Base-by-base conservation (phyloP, 2,888 invertebrate species). In the Eristalinus sepulchralis region DNA sequence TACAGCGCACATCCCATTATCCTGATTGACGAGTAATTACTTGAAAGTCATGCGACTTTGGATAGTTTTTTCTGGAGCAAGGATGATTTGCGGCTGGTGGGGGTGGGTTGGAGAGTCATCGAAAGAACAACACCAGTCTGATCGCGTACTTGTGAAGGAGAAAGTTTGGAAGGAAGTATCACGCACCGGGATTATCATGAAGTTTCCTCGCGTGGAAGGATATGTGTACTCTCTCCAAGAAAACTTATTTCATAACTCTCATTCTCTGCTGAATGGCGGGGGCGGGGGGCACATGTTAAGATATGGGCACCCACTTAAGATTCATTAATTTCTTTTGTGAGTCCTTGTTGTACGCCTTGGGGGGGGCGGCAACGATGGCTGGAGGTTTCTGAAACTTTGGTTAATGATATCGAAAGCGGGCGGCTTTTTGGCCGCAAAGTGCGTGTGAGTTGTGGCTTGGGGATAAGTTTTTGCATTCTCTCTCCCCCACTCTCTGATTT, bases 301-400 rank as follows among this genome's bases (percentile, higher is more conserved):
- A 47, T 47, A 17, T 17, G 47, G 47, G 47, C 47, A 17, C 33
- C 63, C 66, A 79, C 71, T 79, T 79, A 78, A 67, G 62, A 68
- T 68, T 73, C 78, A 73, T 73, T 83, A 66, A 77, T 73, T 78
- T 72, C 72, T 77, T 83, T 72, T 47, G 67, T 66, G 67, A 83
- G 83, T 76, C 64, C 62, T 72, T 72, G 60, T 72, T n/a, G 11
- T 59, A 36, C 59, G 47, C 31, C 17, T 22, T 27, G 27, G 22
- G n/a, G 63, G 8, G n/a, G 63, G 8, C 68, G 47, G 6, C 31
- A 27, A 17, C 17, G 47, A 8, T 47, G 47, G 47, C 47, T 47
- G 47, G 47, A 47, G 17, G 47, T 17, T 47, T 47, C 10, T 9
- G 53, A 60, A 64, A 24, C 10, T 78, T 80, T 67, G 53, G 60